phyloP scores from a whole-genome alignment of 1,140 invertebrate species.

The Copidosoma floridanum region DNA sequence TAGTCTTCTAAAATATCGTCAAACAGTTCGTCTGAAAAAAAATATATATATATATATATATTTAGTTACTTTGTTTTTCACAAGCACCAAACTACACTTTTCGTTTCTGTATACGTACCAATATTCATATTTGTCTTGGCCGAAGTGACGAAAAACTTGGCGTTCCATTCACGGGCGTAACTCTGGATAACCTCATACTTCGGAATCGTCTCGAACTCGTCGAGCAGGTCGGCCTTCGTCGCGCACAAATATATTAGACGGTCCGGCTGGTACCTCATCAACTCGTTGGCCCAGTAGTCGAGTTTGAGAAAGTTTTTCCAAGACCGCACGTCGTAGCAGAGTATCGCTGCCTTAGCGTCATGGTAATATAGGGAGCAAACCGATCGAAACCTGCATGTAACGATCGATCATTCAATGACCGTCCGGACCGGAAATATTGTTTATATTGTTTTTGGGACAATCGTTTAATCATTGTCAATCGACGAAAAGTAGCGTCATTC shows the following conservation, averaged over 20 bases:
- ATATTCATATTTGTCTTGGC: slow-evolving; percentile 72
- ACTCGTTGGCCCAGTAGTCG: slow-evolving; percentile 66
- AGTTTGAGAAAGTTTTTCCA: slow-evolving; percentile 62
- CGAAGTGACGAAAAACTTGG: slow-evolving; percentile 64
- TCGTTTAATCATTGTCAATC: too few species aligned
- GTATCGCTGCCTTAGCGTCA: slow-evolving; percentile 66
- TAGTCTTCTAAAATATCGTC: slow-evolving; percentile 46
- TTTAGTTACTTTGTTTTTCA: too few species aligned
- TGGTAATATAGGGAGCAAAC: slow-evolving; percentile 72
- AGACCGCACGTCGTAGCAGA: slow-evolving; percentile 69
- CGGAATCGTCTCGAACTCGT: slow-evolving; percentile 44
- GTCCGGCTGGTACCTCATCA: slow-evolving; percentile 61
- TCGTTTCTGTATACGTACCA: slow-evolving; percentile 50
- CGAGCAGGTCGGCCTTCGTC: slow-evolving; percentile 68
- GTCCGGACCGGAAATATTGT: too few species aligned
- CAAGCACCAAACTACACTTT: too few species aligned
- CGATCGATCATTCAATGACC: too few species aligned
- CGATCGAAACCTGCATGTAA: slow-evolving; percentile 63
- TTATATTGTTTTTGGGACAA: too few species aligned
- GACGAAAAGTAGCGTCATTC: too few species aligned
- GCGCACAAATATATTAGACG: slow-evolving; percentile 71
- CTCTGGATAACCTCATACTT: slow-evolving; percentile 52
- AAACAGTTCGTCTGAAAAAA: slow-evolving; percentile 45
- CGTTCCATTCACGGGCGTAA: slow-evolving; percentile 58
- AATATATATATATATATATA: background rate